Evolutionary conservation across 2,797 vertebrate genomes (phyloP), one percentile per base, ranked within the genome.

Genomic region (Sebastes nivosus): DNA sequence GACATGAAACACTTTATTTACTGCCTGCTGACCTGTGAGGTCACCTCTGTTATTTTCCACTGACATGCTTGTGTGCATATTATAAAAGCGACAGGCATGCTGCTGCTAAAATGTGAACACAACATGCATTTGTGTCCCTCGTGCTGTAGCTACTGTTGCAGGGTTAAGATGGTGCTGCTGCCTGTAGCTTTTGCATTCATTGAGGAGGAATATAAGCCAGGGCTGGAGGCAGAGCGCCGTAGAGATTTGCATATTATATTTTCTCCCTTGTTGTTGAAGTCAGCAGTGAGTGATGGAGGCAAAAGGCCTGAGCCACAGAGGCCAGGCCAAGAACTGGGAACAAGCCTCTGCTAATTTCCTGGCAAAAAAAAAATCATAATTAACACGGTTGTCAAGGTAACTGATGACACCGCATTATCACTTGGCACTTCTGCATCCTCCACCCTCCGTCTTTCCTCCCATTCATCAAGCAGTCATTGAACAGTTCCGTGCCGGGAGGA

Each of bases 331-430:
- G 70, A 89, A 34, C 68, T 4, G 75, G 78, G 73, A 86, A 87
- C 83, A 79, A 92, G 87, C 86, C 50, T 76, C 76, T 63, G 76
- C 86, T 89, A 89, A 94, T 94, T 87, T 89, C 83, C 89, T 79
- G 69, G 84, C 82, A 71, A 85, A 55, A 79, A 76, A 63, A 63
- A 54, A 81, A 27, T 82, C 87, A 88, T 90, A 90, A 93, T 95
- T 91, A 93, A 95, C 88, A 90, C 76, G 68, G 93, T 94, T 91
- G 93, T 92, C 93, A 94, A 83, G 92, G 93, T 92, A 94, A 94
- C 92, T 88, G 92, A 93, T 93, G 93, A 92, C 91, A 94, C 83
- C 20, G 58, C 89, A 85, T 93, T 93, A 92, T 93, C 90, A 82
- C 87, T 86, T 82, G 81, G 80, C 3, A 24, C 76, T 83, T 77